Base-by-base conservation (phyloP, 2,113 vertebrate genomes). In the Coracopsis vasa region DNA sequence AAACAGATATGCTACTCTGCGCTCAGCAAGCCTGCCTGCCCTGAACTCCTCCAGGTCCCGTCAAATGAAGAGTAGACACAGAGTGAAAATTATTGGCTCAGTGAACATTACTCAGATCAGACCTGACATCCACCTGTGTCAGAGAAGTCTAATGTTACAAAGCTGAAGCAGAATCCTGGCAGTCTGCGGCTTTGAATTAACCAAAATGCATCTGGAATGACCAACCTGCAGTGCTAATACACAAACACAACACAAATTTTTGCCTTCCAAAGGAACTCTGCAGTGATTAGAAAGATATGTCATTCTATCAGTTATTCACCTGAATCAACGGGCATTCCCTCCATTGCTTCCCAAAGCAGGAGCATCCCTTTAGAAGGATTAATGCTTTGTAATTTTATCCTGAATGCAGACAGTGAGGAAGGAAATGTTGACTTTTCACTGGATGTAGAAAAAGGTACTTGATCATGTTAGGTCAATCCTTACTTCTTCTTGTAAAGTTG, bases 41-140 rank as follows among this genome's bases (percentile, higher is more conserved):
- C 73, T 87, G 65, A 92, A 28, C 65, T 92, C 65, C 86, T 96
- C 35, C 75, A 91, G 77, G 80, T 95, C 80, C 86, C 3, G 0
- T 81, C 70, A 95, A 90, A 82, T 88, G 86, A 29, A 88, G 44
- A 75, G 65, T 69, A 91, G 86, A 19, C 15, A 16, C 72, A 83
- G 75, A 92, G 35, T 79, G 42, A 89, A 92, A 96, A 92, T 93
- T 88, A 82, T 89, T 88, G 88, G 54, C 86, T 91, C 81, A 86
- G 20, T 77, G 92, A 95, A 85, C 84, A 96, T 91, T 81, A 91
- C 45, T 94, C n/a, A 3, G 85, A 87, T 88, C 93, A 94, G 81
- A 80, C 75, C 53, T 91, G 91, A 96, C 45, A 95, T 25, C 66
- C 45, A 82, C 84, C 62, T 95, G 78, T 87, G 66, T 82, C 75